A percentile compares a stretch with the other conserved stretches of the same genome.
Conservation (phyloP, 1,140 invertebrate genomes). For the Drosophila triauraria region DNA sequence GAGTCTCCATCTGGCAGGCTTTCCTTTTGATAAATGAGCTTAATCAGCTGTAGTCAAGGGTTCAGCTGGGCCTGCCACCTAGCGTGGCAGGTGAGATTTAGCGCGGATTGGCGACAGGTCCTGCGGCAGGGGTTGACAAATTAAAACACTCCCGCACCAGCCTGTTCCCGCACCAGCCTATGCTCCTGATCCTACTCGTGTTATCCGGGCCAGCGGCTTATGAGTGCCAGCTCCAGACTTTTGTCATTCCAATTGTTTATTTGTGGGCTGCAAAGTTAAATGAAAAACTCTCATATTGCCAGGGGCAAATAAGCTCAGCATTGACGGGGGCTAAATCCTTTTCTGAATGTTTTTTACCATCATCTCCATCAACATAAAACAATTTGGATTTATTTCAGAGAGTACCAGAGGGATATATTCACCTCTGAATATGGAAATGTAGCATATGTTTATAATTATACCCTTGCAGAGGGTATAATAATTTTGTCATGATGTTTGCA, state of each 20-base stretch:
- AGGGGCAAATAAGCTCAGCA: slow-evolving; percentile 19
- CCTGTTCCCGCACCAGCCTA: not conserved
- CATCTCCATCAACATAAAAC: not conserved
- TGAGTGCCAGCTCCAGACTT: not conserved
- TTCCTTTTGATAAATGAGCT: slow-evolving; percentile 62
- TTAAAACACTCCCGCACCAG: slow-evolving; percentile 22
- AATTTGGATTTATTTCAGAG: not conserved
- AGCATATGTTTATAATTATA: slow-evolving; percentile 12
- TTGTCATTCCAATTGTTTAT: slow-evolving; percentile 22
- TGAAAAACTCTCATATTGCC: slow-evolving; percentile 24
- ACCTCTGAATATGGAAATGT: not conserved
- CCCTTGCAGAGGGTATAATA: too few species aligned
- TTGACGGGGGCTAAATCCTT: slow-evolving; percentile 1
- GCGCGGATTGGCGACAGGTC: slow-evolving; percentile 4
- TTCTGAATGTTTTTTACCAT: not conserved
- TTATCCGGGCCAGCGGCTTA: slow-evolving; percentile 12
- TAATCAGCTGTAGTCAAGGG: slow-evolving; percentile 68
- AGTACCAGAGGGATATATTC: too few species aligned
- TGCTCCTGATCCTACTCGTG: not conserved
- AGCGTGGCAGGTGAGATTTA: slow-evolving; percentile 15
- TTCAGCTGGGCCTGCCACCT: slow-evolving; percentile 22
- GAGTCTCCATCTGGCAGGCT: slow-evolving; percentile 2
- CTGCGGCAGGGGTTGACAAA: slow-evolving; percentile 23
- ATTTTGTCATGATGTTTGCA: too few species aligned
- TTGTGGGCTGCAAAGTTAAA: slow-evolving; percentile 16